Evolutionary conservation across 2,113 vertebrate genomes (phyloP).

Genomic region (Rostratula benghalensis): DNA sequence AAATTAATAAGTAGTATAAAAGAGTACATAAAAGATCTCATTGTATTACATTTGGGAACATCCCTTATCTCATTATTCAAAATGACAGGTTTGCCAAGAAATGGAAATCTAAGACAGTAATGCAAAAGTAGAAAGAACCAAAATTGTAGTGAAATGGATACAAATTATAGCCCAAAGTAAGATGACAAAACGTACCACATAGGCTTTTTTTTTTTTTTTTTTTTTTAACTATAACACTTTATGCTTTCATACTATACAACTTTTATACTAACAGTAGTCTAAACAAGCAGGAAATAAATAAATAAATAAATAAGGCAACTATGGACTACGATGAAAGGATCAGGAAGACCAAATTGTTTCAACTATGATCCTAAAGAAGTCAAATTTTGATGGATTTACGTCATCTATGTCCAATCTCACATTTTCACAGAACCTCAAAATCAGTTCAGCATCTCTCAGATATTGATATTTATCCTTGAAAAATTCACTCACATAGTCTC

Average conservation of each 20-base stretch:
- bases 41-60: background rate
- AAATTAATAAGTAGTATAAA: background rate
- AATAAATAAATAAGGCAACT: background rate
- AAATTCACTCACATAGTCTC: rapidly evolving
- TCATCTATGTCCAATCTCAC: background rate
- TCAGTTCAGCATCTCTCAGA: background rate
- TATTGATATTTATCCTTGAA: background rate
- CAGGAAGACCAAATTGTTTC: background rate
- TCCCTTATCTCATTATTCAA: background rate
- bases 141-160: background rate
- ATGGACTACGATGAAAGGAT: background rate
- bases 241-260: background rate
- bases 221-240: background rate
- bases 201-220: background rate
- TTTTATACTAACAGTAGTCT: background rate
- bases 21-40: background rate
- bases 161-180: background rate
- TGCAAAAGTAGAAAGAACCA: background rate
- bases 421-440: background rate
- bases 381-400: background rate
- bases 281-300: background rate
- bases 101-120: background rate
- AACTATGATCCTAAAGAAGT: background rate
- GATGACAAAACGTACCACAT: background rate
- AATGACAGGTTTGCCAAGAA: background rate